A percentile compares a stretch with the other conserved stretches of the same genome.
Conservation (phyloP, 1,140 invertebrate genomes). For the Xylocopa sonorina region DNA sequence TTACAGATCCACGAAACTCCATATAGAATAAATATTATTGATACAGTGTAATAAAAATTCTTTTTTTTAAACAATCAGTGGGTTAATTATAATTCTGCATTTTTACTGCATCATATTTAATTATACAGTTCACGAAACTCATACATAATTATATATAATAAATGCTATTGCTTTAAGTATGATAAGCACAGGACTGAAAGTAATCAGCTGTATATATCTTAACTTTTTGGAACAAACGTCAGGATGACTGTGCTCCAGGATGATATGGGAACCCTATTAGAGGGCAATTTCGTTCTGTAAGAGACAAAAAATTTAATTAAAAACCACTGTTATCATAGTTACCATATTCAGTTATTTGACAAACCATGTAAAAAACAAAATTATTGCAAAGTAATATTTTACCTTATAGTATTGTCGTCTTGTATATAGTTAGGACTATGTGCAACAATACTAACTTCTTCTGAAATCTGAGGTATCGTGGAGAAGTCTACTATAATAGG, state of each 20-base stretch:
- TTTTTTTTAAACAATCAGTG: background rate
- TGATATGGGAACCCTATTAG: conserved; percentile 70
- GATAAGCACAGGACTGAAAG: conserved; percentile 20
- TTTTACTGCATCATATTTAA: conserved; percentile 25
- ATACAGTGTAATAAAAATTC: background rate
- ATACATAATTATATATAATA: conserved; percentile 32
- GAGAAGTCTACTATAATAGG: conserved; percentile 80
- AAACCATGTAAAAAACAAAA: background rate
- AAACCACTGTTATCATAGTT: background rate
- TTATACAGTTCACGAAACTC: conserved; percentile 10
- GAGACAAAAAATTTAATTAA: conserved; percentile 16
- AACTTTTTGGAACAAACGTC: conserved; percentile 72
- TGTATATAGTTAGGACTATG: conserved; percentile 83
- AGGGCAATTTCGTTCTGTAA: conserved; percentile 69
- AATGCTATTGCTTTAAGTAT: conserved; percentile 25
- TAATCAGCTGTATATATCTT: conserved; percentile 20
- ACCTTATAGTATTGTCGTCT: conserved; percentile 75
- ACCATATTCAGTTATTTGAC: no score
- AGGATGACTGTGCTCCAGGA: conserved; percentile 75
- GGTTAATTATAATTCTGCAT: background rate
- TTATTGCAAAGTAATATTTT: conserved; percentile 57
- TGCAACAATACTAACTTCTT: conserved; percentile 83
- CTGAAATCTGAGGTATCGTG: conserved; percentile 77
- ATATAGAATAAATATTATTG: conserved; percentile 70
- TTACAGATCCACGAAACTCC: conserved; percentile 93